phyloP scores from a whole-genome alignment of 2,113 vertebrate species.

The Callocephalon fimbriatum region DNA sequence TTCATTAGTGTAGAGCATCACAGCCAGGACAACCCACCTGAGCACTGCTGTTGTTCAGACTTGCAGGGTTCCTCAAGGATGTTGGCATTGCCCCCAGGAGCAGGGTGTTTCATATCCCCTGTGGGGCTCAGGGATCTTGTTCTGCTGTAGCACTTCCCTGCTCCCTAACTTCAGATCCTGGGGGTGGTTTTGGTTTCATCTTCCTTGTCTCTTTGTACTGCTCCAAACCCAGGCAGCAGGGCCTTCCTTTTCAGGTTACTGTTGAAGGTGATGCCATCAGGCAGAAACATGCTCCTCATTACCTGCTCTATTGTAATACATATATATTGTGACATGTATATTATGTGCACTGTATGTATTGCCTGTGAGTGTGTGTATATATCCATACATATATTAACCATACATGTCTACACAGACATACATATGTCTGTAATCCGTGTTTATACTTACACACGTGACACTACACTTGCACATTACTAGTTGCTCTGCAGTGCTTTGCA shows the following conservation, averaged over 20 bases:
- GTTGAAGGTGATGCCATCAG: background rate
- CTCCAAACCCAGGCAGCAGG: background rate
- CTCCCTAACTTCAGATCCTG: background rate
- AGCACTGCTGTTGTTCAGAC: background rate
- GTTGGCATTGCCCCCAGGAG: background rate
- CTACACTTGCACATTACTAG: background rate
- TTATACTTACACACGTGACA: rapidly evolving
- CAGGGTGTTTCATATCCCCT: background rate
- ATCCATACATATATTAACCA: background rate
- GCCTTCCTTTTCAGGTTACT: background rate
- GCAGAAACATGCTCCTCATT: background rate
- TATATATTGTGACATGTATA: background rate
- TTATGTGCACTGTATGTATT: background rate
- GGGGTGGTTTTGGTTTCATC: background rate
- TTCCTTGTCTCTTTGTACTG: background rate
- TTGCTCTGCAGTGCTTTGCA: background rate
- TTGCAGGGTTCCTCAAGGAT: background rate
- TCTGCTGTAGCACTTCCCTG: background rate
- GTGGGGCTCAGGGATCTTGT: background rate
- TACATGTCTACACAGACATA: background rate
- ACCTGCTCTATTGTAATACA: background rate
- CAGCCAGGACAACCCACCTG: background rate
- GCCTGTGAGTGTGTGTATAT: background rate
- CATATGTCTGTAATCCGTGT: no score
- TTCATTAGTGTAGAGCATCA: background rate